A percentile compares a stretch with the other conserved stretches of the same genome.
Conservation (phyloP, 2,888 invertebrate species). For the Thysanoteuthis rhombus region DNA sequence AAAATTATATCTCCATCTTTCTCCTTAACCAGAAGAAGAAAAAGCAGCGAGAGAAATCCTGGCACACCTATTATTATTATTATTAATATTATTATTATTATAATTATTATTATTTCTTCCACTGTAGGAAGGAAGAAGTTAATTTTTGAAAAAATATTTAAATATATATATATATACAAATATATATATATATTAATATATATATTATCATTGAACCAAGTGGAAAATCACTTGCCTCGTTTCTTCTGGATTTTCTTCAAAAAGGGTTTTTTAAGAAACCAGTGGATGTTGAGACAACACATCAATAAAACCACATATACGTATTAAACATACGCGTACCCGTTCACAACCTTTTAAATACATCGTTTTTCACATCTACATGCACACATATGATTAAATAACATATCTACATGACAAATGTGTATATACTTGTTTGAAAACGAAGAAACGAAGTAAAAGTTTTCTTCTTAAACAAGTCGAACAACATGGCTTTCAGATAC, state of each 20-base stretch:
- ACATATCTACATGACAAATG: not conserved
- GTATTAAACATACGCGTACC: not conserved
- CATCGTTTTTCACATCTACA: not conserved
- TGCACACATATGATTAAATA: not conserved
- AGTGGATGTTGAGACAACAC: not conserved
- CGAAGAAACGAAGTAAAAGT: not conserved
- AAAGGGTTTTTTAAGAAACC: not conserved
- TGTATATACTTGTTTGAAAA: not conserved
- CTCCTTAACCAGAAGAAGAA: not conserved
- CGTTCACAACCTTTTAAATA: not conserved
- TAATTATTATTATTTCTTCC: not conserved
- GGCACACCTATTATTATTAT: not conserved
- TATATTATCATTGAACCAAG: not conserved
- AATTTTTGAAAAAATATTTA: not conserved
- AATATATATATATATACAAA: not conserved
- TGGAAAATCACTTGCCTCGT: not conserved
- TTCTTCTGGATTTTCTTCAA: not conserved
- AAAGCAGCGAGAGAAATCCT: not conserved
- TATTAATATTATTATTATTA: not conserved
- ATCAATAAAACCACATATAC: not conserved
- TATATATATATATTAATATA: not conserved
- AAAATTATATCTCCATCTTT: not conserved
- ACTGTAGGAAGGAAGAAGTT: not conserved
- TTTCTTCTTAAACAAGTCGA: not conserved
- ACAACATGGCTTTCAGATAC: not conserved